Evolutionary conservation across 2,113 vertebrate species (phyloP), one percentile per base, ranked within the genome.

Genomic region (Psammodynastes pulverulentus): DNA sequence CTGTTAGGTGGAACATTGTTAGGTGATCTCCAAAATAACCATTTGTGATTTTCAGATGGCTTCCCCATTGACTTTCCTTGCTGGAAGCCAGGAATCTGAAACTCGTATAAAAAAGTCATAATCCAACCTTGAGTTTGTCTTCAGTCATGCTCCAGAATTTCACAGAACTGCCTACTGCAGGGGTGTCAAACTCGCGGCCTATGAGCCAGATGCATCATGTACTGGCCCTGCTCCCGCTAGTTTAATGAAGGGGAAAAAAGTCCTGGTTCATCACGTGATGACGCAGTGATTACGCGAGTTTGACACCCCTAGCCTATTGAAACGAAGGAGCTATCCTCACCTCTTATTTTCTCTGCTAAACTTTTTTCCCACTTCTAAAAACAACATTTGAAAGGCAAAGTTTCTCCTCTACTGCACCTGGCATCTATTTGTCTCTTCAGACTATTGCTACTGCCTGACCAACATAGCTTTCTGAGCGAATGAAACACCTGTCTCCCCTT

Each of bases 401-500:
- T 62, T 34, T 46, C 39, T 9, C 26, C 8, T 45, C 49, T n/a
- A n/a, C 52, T 89, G 72, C 91, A 92, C 91, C 91, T 92, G 91
- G 52, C 52, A 89, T 56, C 12, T 9, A 53, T 58, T 56, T 23
- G 29, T 39, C 51, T 84, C 87, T n/a, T 92, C 67, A 79, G 48
- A 49, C 62, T 84, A 9, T 49, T 24, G 34, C 62, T 84, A 24
- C 87, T 79, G 84, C 72, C 72, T 89, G 87, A 92, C 51, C 51
- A 92, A 56, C 6, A 89, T 92, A 67, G 84, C 87, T 92, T 89
- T 92, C 43, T 89, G n/a, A 19, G 45, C 21, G 19, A 84, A 19
- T 26, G 87, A 89, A 92, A 92, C 91, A 92, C 87, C 87, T 92
- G 91, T 48, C 87, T 92, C 72, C 91, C 87, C 52, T 89, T 92